Evolutionary conservation across 2,888 invertebrate genomes (phyloP).

Genomic region (Phlogophora meticulosa): DNA sequence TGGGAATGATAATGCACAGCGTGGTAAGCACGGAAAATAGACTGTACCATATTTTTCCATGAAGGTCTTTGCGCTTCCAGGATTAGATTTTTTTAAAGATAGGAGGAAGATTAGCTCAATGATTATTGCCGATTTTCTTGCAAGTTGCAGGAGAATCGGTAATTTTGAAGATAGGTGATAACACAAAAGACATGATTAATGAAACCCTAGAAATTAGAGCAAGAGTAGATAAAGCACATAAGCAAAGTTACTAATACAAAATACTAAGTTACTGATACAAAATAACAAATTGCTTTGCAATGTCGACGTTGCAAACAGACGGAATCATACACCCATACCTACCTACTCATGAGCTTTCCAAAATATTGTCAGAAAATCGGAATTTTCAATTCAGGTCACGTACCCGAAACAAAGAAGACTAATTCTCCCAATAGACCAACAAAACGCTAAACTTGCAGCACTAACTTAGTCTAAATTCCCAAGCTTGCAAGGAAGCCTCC

Average conservation of each 20-base stretch:
- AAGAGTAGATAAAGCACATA: no score
- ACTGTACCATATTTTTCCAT: slow-evolving; percentile 39
- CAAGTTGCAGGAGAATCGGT: no score
- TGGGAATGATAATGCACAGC: slow-evolving; percentile 49
- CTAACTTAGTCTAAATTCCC: slow-evolving; percentile 49
- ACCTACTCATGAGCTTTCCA: no score
- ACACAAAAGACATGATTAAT: no score
- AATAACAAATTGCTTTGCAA: no score
- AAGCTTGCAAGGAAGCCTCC: slow-evolving; percentile 41
- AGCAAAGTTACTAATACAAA: no score
- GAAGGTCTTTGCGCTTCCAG: slow-evolving; percentile 7
- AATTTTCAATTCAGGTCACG: background rate
- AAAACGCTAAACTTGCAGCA: slow-evolving; percentile 21
- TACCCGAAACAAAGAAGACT: slow-evolving; percentile 12
- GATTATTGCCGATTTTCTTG: no score
- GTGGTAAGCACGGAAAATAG: slow-evolving; percentile 17
- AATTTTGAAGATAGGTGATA: no score
- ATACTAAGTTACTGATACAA: no score
- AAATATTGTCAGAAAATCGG: background rate
- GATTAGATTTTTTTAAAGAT: slow-evolving; percentile 15
- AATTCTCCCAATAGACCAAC: slow-evolving; percentile 10
- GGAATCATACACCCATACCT: no score
- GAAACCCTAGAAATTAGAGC: no score
- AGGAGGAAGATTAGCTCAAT: background rate
- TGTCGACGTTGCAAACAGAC: no score